Conservation (phyloP, 30 jellyfish, hydroid and myxozoan species). For the Phacellophora camtschatica region DNA sequence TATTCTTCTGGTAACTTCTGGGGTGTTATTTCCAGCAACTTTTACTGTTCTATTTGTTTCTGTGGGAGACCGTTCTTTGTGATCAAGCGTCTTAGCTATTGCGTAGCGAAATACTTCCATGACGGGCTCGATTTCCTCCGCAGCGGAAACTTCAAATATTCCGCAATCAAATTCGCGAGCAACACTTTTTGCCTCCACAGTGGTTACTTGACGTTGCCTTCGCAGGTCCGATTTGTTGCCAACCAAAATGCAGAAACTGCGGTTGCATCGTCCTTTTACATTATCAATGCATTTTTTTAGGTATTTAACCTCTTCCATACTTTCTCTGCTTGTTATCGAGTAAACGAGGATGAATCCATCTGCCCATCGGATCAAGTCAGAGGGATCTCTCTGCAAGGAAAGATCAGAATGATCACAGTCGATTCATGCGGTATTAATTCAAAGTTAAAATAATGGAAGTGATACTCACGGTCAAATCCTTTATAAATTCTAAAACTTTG, state of each 20-base stretch:
- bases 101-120: conserved; percentile 53
- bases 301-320: conserved; percentile 42
- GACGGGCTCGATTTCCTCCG: conserved; percentile 63
- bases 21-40: background rate
- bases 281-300: conserved; percentile 45
- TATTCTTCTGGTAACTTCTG: conserved; percentile 46
- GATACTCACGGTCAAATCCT: too few relatives aligned
- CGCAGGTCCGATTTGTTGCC: conserved; percentile 68
- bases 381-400: conserved; percentile 54
- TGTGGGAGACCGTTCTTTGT: conserved; percentile 39
- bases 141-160: conserved; percentile 66
- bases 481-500: too few relatives aligned
- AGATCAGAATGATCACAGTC: background rate
- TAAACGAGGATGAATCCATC: conserved; percentile 71
- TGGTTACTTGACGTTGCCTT: conserved; percentile 68
- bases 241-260: conserved; percentile 45
- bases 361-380: conserved; percentile 71
- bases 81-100: conserved; percentile 46
- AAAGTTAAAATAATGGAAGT: too few relatives aligned
- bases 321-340: conserved; percentile 56
- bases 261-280: conserved; percentile 35
- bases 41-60: conserved; percentile 19
- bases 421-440: background rate
- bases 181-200: conserved; percentile 54
- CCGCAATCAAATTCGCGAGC: conserved; percentile 71